Evolutionary conservation across 2,888 invertebrate species (phyloP), one percentile per base, ranked within the genome.

Genomic region (Tetropium fuscum): DNA sequence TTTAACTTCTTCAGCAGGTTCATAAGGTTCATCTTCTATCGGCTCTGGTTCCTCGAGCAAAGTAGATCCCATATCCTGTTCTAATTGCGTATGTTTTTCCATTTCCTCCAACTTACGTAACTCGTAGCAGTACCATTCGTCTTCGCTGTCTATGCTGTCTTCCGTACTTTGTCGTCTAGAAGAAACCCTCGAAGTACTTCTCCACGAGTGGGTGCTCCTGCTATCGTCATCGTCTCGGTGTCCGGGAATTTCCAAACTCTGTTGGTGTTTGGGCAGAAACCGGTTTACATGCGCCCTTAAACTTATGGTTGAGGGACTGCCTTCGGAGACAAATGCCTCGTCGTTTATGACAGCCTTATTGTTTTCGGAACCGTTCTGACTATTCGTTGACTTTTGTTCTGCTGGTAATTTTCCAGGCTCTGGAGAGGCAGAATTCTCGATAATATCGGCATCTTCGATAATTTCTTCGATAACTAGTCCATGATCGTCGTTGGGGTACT

Each of bases 111-210:
- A 81, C 80, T 95, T 94, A 53, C 93, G 84, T 56, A 95, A 80
- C 77, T 95, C 95, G 78, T 95, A 94, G 72, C 93, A 93, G 74
- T 94, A 95, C 91, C 95, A 95, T 79, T 95, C 95, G 76, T 95
- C 95, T 81, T 95, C 95, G 18, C 93, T 94, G 78, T 95, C 95
- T 56, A 95, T 95, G 73, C 94, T 94, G 72, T 95, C 95, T 82
- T 95, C 95, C 0, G 95, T 95, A 75, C 94, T 94, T 82, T 95
- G 95, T 47, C 95, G 86, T 67, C 95, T 85, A 0, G 94, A 94
- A 1, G 94, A 94, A 1, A 92, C 91, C 69, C 92, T 84, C 0
- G 94, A 95, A 0, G 93, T 90, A 72, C 94, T 94, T 69, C 94
- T 86, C 86, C 92, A 93, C 0, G 94, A 94, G 82, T 94, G 92